These are phyloP conservation scores for Pollimyrus isidori DNA, from an alignment of 2,113 vertebrate species.

Conservation along the genomic window DNA sequence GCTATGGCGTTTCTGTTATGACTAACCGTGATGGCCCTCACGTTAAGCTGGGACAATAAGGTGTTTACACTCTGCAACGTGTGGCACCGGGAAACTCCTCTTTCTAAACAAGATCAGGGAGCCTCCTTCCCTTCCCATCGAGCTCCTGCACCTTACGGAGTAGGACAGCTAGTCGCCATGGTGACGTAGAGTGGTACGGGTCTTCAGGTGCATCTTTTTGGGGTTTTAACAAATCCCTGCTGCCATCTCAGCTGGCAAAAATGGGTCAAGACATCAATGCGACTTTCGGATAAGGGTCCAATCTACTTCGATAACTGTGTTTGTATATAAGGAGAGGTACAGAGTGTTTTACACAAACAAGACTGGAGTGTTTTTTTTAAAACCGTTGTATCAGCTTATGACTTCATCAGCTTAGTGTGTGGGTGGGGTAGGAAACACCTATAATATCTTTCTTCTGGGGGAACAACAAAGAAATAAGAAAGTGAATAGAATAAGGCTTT, in stretches of 20 bases:
- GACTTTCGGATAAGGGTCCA: neutral
- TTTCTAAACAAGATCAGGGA: neutral
- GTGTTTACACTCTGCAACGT: constrained; percentile 38
- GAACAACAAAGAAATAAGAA: constrained; percentile 22
- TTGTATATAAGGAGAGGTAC: neutral
- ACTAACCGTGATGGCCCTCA: constrained; percentile 40
- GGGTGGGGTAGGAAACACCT: neutral
- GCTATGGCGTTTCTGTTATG: constrained; percentile 55
- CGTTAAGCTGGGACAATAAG: constrained; percentile 42
- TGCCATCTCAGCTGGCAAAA: neutral
- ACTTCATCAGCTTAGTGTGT: neutral
- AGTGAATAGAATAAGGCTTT: constrained; percentile 17
- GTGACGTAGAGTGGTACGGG: neutral
- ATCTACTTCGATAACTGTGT: neutral
- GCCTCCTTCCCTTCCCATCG: neutral
- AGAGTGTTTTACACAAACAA: neutral
- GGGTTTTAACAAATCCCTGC: neutral
- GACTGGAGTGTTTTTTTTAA: neutral
- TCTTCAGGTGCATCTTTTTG: neutral
- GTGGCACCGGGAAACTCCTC: neutral
- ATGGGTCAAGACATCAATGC: neutral
- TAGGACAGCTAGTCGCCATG: neutral
- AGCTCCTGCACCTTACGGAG: neutral
- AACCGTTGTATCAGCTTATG: neutral
- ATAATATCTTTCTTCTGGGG: neutral